A percentile compares a stretch with the other conserved stretches of the same genome.
phyloP scores from a whole-genome alignment of 2,888 invertebrate genomes.

The Timandra comae region DNA sequence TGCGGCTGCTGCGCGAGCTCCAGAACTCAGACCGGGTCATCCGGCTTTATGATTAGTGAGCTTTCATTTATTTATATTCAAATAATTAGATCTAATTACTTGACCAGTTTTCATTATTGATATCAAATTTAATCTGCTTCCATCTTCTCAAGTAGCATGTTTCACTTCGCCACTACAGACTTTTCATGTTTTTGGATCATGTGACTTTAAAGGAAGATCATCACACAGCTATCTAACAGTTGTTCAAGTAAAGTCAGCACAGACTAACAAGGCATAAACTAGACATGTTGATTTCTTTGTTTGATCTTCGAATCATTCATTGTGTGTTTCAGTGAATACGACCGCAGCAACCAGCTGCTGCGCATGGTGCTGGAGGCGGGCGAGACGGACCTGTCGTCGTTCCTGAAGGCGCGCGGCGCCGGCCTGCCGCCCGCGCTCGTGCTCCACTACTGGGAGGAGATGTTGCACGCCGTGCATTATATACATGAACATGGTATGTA shows the following conservation, averaged over 20 bases:
- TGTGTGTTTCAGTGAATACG: constrained; percentile 79
- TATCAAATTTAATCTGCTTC: too few species aligned
- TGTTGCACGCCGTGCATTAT: constrained; percentile 92
- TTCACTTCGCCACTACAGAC: too few species aligned
- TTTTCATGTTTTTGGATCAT: too few species aligned
- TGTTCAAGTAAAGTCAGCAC: too few species aligned
- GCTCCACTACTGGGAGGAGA: constrained; percentile 94
- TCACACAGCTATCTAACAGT: too few species aligned
- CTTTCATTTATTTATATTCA: constrained; percentile 22
- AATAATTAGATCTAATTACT: too few species aligned
- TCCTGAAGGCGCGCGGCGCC: constrained; percentile 79
- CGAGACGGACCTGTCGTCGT: constrained; percentile 89
- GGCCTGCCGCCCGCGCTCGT: constrained; percentile 85
- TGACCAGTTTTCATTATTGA: too few species aligned
- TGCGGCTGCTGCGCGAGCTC: constrained; percentile 85
- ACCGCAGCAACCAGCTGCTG: constrained; percentile 79
- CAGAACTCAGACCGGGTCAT: constrained; percentile 91
- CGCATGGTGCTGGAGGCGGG: constrained; percentile 95
- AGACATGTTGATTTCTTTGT: too few species aligned
- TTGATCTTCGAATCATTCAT: neutral
- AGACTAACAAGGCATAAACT: too few species aligned
- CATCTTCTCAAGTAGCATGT: too few species aligned
- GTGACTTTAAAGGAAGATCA: too few species aligned
- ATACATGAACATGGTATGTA: constrained; percentile 90
- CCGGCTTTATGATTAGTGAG: constrained; percentile 91